Evolutionary conservation across 2,797 vertebrate species (phyloP), one percentile per base, ranked within the genome.

Genomic region (Leptatherina wallacei): DNA sequence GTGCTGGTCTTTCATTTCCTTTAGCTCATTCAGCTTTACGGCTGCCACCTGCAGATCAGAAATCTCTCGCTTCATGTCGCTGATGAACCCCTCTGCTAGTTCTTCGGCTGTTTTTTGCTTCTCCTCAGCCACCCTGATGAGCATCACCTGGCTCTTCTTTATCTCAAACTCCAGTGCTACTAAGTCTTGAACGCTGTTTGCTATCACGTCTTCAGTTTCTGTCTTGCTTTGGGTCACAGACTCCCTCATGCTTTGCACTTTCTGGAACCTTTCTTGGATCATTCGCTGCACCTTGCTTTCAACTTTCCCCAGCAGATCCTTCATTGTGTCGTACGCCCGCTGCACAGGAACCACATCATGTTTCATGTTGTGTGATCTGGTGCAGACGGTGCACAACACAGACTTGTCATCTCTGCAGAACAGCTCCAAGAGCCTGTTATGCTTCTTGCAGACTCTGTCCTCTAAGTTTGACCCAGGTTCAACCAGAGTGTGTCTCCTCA

Each of bases 401-500:
- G 11, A n/a, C 1, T n/a, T 0, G 32, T 92, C 86, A 0, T 29
- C 32, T 36, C 3, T 73, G 2, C 89, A 91, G 13, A 88, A 89
- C 58, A 36, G 0, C 0, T 1, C 18, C 33, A 83, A 61, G 16
- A 73, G 59, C 42, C 61, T 73, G 47, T 18, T 24, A 14, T 90
- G 89, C 44, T 78, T 59, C 68, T 56, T 77, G 65, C 88, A 89
- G 36, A 85, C 32, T 42, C 6, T 69, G 27, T 77, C 64, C 63
- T 80, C 73, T 65, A 88, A 61, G 30, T 2, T 69, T 0, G 5
- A 14, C 57, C 57, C 0, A 10, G 87, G 86, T 1, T 78, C 59
- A 0, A 88, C 24, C 54, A 91, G 61, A 0, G 12, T 88, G 84
- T 91, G 90, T 49, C 56, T 83, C 72, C 65, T 85, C 35, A 91